Evolutionary conservation across 2,113 vertebrate species (phyloP), one percentile per base, ranked within the genome.

Genomic region (Anguilla japonica): DNA sequence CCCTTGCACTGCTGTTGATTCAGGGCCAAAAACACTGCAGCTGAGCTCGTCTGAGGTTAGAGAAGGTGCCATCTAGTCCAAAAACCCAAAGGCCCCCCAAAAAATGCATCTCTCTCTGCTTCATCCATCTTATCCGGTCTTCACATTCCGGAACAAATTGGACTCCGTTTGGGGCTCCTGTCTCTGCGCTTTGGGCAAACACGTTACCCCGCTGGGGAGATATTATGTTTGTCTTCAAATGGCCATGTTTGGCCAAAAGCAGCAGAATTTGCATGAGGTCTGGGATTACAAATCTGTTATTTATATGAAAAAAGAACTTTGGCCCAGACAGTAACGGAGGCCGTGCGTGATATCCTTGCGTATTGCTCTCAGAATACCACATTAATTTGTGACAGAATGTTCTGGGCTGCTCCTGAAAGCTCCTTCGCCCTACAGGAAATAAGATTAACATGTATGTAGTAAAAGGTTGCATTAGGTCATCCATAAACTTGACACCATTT

Each of bases 191-290:
- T 71, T 81, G 39, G 67, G 83, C 87, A 83, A 85, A 87, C 82
- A 84, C 40, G 56, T 39, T 43, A 63, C 63, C 41, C 86, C 39
- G n/a, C 46, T 20, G 82, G 87, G 80, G 78, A 83, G 50, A 56
- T 60, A 56, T 41, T 78, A 78, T 29, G 43, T 86, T 81, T 22
- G 16, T 57, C 3, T 81, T 84, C 79, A 41, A 34, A 41, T 84
- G 57, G 43, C 56, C 81, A 81, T 60, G 82, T 89, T 82, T 86
- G 29, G n/a, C 84, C n/a, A 22, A 53, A 83, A 84, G 82, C n/a
- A 40, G 20, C 84, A 86, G 15, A 11, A 39, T 86, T 83, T 88
- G 26, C 14, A 57, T 50, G 53, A n/a, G 71, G 41, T 83, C 43
- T 71, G 83, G 87, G 85, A 85, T 26, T 41, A 41, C 29, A 53